Evolutionary conservation across 2,888 invertebrate genomes (phyloP), one percentile per base, ranked within the genome.

Genomic region (Lamellibrachia satsuma): DNA sequence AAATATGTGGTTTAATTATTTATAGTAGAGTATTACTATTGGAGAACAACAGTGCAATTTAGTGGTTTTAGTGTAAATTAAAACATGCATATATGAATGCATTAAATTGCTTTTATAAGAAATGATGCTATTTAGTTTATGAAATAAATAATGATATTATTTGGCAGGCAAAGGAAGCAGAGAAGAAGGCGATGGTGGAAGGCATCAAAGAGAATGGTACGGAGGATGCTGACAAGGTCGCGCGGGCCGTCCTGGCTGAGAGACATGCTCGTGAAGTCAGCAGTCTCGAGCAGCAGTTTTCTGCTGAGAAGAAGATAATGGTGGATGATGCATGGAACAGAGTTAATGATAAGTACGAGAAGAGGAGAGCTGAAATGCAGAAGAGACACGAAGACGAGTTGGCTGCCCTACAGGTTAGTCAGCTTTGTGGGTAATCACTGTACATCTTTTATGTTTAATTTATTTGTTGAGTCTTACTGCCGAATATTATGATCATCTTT

Each of bases 201-300:
- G 96, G 96, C 22, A 95, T 96, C 57, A 94, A 94, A 92, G 95
- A 96, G 94, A 96, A 96, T 93, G 96, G 96, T 2, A 93, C 94
- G 51, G 96, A 96, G 91, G 96, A 96, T 92, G 94, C 95, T 93
- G 96, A 96, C 93, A 95, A 95, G 93, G 96, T 96, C 22, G 95
- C 96, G 22, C 94, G 95, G 90, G 95, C 96, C 92, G 96, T 96
- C 1, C 94, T 96, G 92, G 95, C 96, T 51, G 95, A 95, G 91
- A 94, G 96, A 93, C 96, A 96, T 92, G 95, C 95, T 7, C 93
- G 95, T 95, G 96, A 96, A 93, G 91, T 95, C 94, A 93, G 94
- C 15, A 95, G 96, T 93, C 94, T 96, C 9, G 96, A 96, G 92
- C 95, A 94, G 57, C 94, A 95, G 93, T 96, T 94, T 94, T 94